A percentile compares a stretch with the other conserved stretches of the same genome.
Conservation (phyloP, 2,888 invertebrate genomes). For the Phaedon cochleariae region DNA sequence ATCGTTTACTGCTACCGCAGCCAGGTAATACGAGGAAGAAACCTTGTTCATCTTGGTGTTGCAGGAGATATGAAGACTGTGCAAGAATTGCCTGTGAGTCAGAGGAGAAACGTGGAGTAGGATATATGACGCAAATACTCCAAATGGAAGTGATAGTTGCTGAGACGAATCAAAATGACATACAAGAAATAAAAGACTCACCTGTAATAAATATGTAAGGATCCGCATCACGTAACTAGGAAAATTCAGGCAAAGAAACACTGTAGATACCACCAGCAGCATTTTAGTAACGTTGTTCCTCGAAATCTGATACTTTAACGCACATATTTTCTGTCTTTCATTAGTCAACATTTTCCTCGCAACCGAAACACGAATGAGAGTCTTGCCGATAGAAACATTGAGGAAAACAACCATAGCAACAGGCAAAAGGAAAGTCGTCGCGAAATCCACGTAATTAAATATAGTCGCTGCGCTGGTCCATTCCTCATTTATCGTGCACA, state of each 20-base stretch:
- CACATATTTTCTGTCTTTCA: neutral
- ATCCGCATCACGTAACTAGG: conserved; percentile 77
- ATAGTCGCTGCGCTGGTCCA: conserved; percentile 68
- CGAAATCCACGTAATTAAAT: conserved; percentile 76
- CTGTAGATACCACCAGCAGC: conserved; percentile 82
- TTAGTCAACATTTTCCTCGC: conserved; percentile 46
- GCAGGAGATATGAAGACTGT: conserved; percentile 79
- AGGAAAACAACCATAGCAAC: conserved; percentile 74
- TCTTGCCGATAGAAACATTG: conserved; percentile 75
- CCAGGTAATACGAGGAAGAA: conserved; percentile 81
- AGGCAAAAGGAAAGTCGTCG: conserved; percentile 77
- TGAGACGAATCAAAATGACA: no score
- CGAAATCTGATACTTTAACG: conserved; percentile 52
- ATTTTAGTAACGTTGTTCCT: conserved; percentile 82
- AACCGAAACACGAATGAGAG: conserved; percentile 65
- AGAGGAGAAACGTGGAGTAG: conserved; percentile 77
- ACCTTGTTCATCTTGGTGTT: conserved; percentile 76
- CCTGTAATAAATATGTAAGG: conserved; percentile 41
- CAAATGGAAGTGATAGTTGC: no score
- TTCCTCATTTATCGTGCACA: conserved; percentile 64
- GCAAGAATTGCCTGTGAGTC: conserved; percentile 76
- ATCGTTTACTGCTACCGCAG: conserved; percentile 80
- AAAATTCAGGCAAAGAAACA: conserved; percentile 79
- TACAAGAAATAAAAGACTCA: no score
- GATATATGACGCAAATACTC: no score